These are phyloP conservation scores for Trissolcus brochymenae DNA, from an alignment of 2,888 invertebrate genomes.

Conservation along the genomic window DNA sequence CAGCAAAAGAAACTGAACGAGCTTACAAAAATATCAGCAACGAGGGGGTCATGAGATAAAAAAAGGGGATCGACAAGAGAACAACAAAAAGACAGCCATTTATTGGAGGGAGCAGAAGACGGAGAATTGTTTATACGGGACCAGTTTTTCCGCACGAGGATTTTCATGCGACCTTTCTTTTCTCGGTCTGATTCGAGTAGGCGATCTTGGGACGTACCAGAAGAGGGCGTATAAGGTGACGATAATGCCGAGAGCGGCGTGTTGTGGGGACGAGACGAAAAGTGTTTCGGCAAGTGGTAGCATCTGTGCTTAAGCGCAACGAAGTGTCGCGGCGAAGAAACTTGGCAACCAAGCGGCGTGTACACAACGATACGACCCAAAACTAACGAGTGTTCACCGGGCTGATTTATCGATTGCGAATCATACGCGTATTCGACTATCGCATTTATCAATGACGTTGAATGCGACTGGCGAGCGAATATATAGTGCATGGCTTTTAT, in stretches of 20 bases:
- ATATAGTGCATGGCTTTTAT: constrained; percentile 6
- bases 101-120: constrained; percentile 3
- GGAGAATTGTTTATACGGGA: constrained; percentile 26
- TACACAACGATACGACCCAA: constrained; percentile 39
- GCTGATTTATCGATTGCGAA: constrained; percentile 53
- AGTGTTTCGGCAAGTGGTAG: constrained; percentile 69
- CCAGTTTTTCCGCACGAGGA: constrained; percentile 14
- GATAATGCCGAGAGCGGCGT: constrained; percentile 60
- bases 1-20: too few relatives aligned
- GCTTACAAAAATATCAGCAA: too few relatives aligned
- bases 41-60: too few relatives aligned
- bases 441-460: constrained; percentile 44
- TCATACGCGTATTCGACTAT: constrained; percentile 52
- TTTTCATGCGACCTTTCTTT: constrained; percentile 23
- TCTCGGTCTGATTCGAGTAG: constrained; percentile 7
- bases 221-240: constrained; percentile 57
- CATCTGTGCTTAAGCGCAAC: constrained; percentile 64
- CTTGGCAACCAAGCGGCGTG: constrained; percentile 37
- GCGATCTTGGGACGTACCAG: constrained; percentile 17
- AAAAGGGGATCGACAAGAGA: constrained; percentile 2
- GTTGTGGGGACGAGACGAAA: constrained; percentile 19
- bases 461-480: constrained; percentile 26
- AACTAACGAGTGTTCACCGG: constrained; percentile 41
- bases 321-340: constrained; percentile 46
- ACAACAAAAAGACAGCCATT: constrained; percentile 16